Conservation (phyloP, 1,140 invertebrate species). For the Solenopsis fugax region DNA sequence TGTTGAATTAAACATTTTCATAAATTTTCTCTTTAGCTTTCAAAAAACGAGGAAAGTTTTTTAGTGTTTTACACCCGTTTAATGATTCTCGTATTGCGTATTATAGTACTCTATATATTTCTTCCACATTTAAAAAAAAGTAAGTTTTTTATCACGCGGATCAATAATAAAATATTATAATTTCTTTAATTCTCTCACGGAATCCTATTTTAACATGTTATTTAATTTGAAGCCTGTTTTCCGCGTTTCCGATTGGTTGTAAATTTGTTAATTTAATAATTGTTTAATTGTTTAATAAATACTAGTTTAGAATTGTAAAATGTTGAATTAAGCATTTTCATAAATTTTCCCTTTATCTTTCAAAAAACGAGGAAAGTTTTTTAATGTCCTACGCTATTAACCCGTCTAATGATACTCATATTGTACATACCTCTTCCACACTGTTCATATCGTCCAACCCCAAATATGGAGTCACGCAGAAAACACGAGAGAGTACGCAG, state of each 20-base stretch:
- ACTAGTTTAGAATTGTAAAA: background rate
- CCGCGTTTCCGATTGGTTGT: too few species aligned
- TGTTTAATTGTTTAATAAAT: too few species aligned
- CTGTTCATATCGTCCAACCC: constrained; percentile 21
- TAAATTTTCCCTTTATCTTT: background rate
- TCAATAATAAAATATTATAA: too few species aligned
- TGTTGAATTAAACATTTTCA: background rate
- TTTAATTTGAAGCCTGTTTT: too few species aligned
- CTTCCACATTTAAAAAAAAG: background rate
- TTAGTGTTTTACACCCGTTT: background rate
- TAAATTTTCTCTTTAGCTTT: background rate
- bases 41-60: background rate
- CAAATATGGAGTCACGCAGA: constrained; percentile 30
- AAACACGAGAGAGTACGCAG: constrained; percentile 28
- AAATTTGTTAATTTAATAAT: too few species aligned
- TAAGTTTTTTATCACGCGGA: too few species aligned
- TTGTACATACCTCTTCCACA: background rate
- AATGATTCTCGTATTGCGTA: background rate
- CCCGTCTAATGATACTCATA: background rate
- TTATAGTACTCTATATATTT: background rate
- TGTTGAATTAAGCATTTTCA: background rate
- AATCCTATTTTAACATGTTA: too few species aligned
- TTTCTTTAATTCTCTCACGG: too few species aligned
- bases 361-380: background rate
- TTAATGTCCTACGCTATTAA: background rate